Evolutionary conservation across 2,888 invertebrate genomes (phyloP).

Genomic region (Drosophila tripunctata): DNA sequence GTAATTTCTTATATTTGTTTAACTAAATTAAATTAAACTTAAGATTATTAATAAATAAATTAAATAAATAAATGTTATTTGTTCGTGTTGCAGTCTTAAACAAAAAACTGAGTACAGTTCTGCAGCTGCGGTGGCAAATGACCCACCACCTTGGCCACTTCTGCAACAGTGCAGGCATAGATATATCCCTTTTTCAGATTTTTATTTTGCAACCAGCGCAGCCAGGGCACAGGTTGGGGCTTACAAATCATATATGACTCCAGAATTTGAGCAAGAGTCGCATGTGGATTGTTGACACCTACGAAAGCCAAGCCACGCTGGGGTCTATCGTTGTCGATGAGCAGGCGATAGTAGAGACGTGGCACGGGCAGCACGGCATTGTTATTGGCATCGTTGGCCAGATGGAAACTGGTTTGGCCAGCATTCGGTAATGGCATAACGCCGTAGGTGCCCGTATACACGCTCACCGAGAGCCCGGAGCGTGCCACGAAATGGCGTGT

Average conservation of each 20-base stretch:
- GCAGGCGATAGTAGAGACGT: conserved; percentile 86
- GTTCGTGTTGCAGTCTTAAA: too few species aligned
- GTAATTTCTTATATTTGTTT: background rate
- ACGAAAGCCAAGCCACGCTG: conserved; percentile 85
- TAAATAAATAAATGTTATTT: background rate
- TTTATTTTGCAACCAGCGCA: conserved; percentile 62
- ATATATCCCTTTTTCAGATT: conserved; percentile 73
- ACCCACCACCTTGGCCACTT: conserved; percentile 64
- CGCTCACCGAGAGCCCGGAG: conserved; percentile 79
- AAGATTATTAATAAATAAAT: conserved; percentile 1
- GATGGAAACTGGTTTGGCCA: conserved; percentile 77
- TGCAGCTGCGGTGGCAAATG: conserved; percentile 63
- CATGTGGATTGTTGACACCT: conserved; percentile 84
- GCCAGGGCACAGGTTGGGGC: conserved; percentile 59
- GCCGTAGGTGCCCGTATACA: conserved; percentile 86
- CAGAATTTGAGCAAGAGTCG: conserved; percentile 66
- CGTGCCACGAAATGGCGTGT: conserved; percentile 84
- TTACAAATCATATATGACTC: conserved; percentile 72
- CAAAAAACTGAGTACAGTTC: too few species aligned
- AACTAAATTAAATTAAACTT: background rate
- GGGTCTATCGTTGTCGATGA: conserved; percentile 83
- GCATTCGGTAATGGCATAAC: conserved; percentile 84
- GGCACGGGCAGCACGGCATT: conserved; percentile 85
- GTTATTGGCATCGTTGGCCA: conserved; percentile 77
- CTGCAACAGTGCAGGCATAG: conserved; percentile 75